Evolutionary conservation across 2,797 vertebrate genomes (phyloP).

Genomic region (Acanthiza pusilla): DNA sequence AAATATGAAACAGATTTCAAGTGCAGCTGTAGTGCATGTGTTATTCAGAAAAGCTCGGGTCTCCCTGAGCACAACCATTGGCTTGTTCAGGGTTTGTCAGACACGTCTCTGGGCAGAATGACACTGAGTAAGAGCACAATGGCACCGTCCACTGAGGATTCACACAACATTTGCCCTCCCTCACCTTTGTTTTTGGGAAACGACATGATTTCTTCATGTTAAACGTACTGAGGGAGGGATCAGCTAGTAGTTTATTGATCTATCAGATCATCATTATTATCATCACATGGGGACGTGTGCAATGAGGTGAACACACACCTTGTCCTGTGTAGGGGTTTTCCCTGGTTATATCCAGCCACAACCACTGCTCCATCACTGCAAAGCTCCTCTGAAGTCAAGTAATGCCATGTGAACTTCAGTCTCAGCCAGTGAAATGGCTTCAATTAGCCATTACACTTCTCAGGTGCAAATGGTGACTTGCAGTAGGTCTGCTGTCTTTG

Average conservation of each 20-base stretch:
- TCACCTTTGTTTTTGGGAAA: not conserved
- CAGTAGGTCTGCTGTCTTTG: not conserved
- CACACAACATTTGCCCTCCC: not conserved
- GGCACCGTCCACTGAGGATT: not conserved
- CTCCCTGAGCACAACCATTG: not conserved
- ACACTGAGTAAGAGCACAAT: not conserved
- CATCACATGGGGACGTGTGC: not conserved
- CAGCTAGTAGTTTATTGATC: not conserved
- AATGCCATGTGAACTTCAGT: not conserved
- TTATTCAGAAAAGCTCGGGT: not conserved
- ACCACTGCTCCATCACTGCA: not conserved
- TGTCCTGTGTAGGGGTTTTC: not conserved
- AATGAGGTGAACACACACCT: not conserved
- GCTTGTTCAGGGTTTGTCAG: not conserved
- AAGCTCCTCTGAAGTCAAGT: not conserved
- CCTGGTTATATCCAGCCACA: not conserved
- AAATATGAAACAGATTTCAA: conserved; percentile 72
- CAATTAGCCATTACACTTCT: not conserved
- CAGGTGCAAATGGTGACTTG: not conserved
- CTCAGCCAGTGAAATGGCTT: not conserved
- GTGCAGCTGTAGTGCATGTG: conserved; percentile 43
- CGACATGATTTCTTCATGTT: not conserved
- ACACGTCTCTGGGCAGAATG: not conserved
- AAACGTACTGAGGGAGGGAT: not conserved
- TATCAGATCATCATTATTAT: not conserved